Evolutionary conservation across 2,888 invertebrate genomes (phyloP).

Genomic region (Cylindroiulus punctatus): DNA sequence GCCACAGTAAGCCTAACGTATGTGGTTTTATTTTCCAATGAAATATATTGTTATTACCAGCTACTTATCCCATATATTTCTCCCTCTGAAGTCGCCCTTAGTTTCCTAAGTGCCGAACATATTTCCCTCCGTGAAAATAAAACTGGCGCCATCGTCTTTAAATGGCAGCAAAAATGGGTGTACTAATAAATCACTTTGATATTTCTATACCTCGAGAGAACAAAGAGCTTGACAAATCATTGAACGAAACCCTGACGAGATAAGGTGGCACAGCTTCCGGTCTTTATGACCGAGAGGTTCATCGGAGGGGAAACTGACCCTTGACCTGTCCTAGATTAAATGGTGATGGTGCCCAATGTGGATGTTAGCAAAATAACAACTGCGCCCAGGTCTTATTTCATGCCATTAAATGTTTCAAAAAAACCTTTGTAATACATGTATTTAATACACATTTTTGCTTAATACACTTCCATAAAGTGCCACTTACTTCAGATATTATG

Average conservation of each 20-base stretch:
- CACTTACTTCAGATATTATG: too few relatives aligned
- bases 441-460: too few relatives aligned
- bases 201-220: neutral
- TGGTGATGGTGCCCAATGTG: neutral
- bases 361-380: neutral
- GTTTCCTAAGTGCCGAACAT: neutral
- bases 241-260: neutral
- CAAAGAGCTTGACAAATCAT: slow-evolving; percentile 2
- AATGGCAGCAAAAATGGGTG: slow-evolving; percentile 37
- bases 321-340: neutral
- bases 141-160: slow-evolving; percentile 9
- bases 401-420: too few relatives aligned
- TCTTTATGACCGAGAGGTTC: neutral
- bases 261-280: neutral
- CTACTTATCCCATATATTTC: neutral
- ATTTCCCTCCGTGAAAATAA: slow-evolving; percentile 7
- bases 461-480: too few relatives aligned
- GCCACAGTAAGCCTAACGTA: neutral
- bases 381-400: too few relatives aligned
- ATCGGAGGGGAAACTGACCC: neutral
- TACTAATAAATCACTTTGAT: slow-evolving; percentile 37
- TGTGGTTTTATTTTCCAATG: neutral
- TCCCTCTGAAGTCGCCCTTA: neutral
- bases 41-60: slow-evolving; percentile 20
- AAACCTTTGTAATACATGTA: too few relatives aligned